Percentiles rank a stretch among this genome's conserved stretches.
Evolutionary conservation across 2,888 invertebrate genomes (phyloP).

Genomic region (Phaedon cochleariae): DNA sequence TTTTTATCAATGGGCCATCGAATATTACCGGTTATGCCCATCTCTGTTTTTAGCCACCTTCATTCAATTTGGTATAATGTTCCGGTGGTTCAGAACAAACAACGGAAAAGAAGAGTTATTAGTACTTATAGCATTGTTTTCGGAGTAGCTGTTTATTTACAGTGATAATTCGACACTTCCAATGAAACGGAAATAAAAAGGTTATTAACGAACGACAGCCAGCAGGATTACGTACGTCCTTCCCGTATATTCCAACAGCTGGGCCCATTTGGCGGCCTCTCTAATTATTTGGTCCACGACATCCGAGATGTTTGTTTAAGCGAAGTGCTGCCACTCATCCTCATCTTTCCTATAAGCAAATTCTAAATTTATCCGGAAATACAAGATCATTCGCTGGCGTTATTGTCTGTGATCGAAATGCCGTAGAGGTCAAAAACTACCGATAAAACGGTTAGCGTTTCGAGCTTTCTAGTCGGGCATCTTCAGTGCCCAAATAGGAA

Average conservation of each 20-base stretch:
- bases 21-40: no score
- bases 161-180: conserved; percentile 9
- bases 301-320: conserved; percentile 54
- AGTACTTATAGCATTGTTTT: no score
- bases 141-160: conserved; percentile 19
- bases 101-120: no score
- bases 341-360: conserved; percentile 39
- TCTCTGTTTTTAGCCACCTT: no score
- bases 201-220: conserved; percentile 10
- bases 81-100: no score
- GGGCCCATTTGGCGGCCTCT: conserved; percentile 51
- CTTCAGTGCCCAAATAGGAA: no score
- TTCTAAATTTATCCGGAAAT: conserved; percentile 46
- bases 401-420: neutral
- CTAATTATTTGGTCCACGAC: conserved; percentile 49
- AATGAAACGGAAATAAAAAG: conserved; percentile 20
- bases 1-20: no score
- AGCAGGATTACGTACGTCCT: conserved; percentile 1
- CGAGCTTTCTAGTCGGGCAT: neutral
- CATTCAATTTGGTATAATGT: no score
- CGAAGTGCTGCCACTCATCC: conserved; percentile 46
- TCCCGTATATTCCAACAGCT: conserved; percentile 46
- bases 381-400: conserved; percentile 4
- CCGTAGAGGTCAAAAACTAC: neutral
- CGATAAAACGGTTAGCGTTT: neutral